Evolutionary conservation across 2,888 invertebrate species (phyloP), one percentile per base, ranked within the genome.

Genomic region (Idaea straminata): DNA sequence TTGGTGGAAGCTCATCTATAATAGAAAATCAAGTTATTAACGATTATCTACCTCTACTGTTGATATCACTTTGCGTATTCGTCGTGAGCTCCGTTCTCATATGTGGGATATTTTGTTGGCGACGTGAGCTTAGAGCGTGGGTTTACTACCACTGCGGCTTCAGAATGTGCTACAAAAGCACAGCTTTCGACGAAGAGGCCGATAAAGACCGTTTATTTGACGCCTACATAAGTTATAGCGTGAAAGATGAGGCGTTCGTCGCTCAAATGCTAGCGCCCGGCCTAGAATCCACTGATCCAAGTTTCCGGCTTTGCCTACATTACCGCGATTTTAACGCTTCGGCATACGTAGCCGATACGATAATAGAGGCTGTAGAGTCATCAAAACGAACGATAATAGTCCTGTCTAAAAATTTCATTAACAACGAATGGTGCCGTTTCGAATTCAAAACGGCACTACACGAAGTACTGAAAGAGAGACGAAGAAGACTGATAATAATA

Each of bases 401-500:
- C 68, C 89, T 99, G 67, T 98, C 98, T 16, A 97, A 97, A 87
- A 97, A 97, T 92, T 99, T 99, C 91, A 94, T 99, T 71, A 96
- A 97, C 90, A 97, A 97, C 88, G 98, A 99, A 92, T 99, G 99
- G 99, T 96, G 97, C 78, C 95, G 97, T 74, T 97, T 98, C 86
- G 99, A 99, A 90, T 98, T 99, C 88, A 98, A 98, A 92, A 96
- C 97, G 78, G 98, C 98, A 36, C 94, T 98, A 64, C 97, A 97
- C 84, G 97, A 98, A 89, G 96, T 98, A 80, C 94, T 98, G 75
- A 97, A 97, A 92, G 96, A 96, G 89, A 95, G 96, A 82, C 95
- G 96, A 83, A 96, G 97, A 83, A 95, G 97, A 86, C 95, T 98
- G 80, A 97, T 99, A 79, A 96, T 99, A 83, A 95, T 99, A 76